Conservation (phyloP, 2,797 vertebrate genomes). For the Eurystomus glaucurus region DNA sequence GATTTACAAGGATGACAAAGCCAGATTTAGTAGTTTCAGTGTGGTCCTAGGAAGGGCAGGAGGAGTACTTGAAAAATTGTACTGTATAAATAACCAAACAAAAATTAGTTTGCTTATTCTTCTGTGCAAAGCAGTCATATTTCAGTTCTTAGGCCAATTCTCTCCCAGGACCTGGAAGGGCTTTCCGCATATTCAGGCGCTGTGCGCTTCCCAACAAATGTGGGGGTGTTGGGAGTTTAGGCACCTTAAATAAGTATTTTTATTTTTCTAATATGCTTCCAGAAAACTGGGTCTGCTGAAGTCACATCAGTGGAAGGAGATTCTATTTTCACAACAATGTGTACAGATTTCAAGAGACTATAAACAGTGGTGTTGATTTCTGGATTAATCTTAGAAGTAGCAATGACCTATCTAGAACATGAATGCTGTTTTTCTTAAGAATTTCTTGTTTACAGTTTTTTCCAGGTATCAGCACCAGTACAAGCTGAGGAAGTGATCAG, state of each 20-base stretch:
- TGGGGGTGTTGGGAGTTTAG: not conserved
- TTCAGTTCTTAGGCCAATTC: conserved; percentile 3
- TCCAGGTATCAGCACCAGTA: not conserved
- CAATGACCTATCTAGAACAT: not conserved
- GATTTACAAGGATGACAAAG: conserved; percentile 76
- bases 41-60: conserved; percentile 76
- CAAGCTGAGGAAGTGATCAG: not conserved
- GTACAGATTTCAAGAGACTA: not conserved
- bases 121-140: not conserved
- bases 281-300: not conserved
- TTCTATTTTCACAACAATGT: not conserved
- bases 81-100: conserved; percentile 69
- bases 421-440: not conserved
- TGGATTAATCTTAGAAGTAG: not conserved
- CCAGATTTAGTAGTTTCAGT: conserved; percentile 78
- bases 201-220: not conserved
- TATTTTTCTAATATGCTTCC: not conserved
- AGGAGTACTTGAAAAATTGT: conserved; percentile 64
- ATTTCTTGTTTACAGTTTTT: not conserved
- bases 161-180: conserved; percentile 32
- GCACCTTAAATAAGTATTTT: not conserved
- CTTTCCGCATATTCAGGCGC: not conserved
- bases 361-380: not conserved
- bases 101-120: conserved; percentile 69
- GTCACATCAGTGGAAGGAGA: not conserved